phyloP scores from a whole-genome alignment of 2,797 vertebrate species.

The Eurystomus glaucurus region DNA sequence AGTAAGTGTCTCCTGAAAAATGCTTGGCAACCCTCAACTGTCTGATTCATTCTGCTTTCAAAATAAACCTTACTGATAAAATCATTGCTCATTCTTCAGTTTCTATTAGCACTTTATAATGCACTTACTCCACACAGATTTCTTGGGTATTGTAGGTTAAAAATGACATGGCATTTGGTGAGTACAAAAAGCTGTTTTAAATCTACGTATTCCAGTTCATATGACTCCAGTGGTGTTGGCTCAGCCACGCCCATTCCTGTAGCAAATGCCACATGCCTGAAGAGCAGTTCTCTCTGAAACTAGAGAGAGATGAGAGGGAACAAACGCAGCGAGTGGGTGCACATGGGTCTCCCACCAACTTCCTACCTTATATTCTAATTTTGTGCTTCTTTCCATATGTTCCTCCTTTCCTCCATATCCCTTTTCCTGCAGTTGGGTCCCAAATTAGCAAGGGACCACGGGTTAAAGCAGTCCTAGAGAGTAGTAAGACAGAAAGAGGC shows the following conservation, averaged over 20 bases:
- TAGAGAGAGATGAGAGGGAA: not conserved
- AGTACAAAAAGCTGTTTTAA: not conserved
- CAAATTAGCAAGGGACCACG: not conserved
- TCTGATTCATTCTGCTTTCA: not conserved
- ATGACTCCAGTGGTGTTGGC: not conserved
- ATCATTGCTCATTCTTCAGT: not conserved
- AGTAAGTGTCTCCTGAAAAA: not conserved
- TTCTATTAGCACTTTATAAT: not conserved
- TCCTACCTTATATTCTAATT: not conserved
- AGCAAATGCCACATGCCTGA: not conserved
- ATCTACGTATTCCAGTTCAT: not conserved
- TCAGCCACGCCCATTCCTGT: not conserved
- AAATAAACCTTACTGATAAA: not conserved
- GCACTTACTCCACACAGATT: not conserved
- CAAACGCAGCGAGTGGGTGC: not conserved
- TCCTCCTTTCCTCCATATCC: not conserved
- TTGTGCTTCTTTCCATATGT: not conserved
- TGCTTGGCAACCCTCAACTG: not conserved
- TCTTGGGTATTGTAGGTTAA: not conserved
- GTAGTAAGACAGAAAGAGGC: not conserved
- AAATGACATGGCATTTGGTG: not conserved
- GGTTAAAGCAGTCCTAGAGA: not conserved
- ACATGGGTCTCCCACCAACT: not conserved
- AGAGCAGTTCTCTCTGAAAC: not conserved
- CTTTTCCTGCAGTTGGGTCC: not conserved